A percentile compares a stretch with the other conserved stretches of the same genome.
Conservation (phyloP, 2,113 vertebrate species). For the Microcebus lehilahytsara region DNA sequence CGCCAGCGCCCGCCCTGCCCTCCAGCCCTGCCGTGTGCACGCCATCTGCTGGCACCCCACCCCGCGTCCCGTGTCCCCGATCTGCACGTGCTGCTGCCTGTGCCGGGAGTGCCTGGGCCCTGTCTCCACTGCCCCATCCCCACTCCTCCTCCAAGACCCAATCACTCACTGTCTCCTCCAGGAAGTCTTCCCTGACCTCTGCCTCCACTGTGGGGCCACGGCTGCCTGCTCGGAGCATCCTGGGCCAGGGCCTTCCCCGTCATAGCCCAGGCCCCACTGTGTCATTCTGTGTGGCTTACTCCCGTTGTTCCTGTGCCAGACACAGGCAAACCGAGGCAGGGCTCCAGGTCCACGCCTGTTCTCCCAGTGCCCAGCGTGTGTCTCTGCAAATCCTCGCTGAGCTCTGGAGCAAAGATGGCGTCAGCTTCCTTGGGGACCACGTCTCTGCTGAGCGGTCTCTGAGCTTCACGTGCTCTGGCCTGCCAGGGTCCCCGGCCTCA, state of each 20-base stretch:
- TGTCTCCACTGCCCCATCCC: background rate
- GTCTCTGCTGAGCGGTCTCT: rapidly evolving
- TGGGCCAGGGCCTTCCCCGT: background rate
- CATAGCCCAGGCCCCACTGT: background rate
- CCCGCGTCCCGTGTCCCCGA: rapidly evolving
- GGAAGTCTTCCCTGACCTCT: background rate
- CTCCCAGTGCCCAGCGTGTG: background rate
- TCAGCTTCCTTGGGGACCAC: background rate
- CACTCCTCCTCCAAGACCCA: background rate
- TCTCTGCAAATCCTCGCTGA: background rate
- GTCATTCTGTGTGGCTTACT: background rate
- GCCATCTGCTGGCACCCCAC: background rate
- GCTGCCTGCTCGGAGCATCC: background rate
- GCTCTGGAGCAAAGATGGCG: rapidly evolving
- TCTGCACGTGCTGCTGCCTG: background rate
- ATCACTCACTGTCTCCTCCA: background rate
- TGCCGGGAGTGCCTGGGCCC: rapidly evolving
- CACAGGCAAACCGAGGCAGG: rapidly evolving
- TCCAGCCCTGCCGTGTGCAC: background rate
- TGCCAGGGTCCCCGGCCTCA: background rate
- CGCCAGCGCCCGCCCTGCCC: background rate
- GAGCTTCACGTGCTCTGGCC: background rate
- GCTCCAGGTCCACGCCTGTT: no score
- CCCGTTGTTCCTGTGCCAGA: rapidly evolving
- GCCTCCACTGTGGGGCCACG: background rate